Conservation (phyloP, 2,113 vertebrate species). For the Pseudopodoces humilis region DNA sequence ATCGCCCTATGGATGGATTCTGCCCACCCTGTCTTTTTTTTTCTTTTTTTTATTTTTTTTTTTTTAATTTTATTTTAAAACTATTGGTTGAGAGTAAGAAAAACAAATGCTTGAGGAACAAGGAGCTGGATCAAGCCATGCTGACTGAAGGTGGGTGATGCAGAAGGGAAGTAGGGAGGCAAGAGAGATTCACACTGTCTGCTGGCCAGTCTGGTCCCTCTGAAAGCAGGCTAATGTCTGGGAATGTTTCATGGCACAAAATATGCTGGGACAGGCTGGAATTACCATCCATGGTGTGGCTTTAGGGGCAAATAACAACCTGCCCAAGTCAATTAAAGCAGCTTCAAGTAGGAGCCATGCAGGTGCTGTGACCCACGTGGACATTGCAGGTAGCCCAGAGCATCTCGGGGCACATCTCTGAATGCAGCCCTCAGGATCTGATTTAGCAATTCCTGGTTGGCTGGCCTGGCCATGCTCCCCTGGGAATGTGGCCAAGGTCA, state of each 20-base stretch:
- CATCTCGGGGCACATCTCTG: fast-evolving
- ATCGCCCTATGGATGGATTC: background rate
- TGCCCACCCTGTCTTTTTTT: background rate
- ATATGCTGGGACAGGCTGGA: background rate
- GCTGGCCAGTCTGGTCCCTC: background rate
- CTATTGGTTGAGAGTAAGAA: background rate
- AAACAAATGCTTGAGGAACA: background rate
- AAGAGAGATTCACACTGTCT: background rate
- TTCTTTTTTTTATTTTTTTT: background rate
- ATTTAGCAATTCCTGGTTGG: background rate
- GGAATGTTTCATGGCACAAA: background rate
- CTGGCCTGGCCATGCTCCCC: background rate
- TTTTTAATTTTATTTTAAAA: background rate
- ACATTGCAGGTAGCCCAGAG: fast-evolving
- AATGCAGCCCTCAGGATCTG: background rate
- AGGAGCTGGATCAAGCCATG: background rate
- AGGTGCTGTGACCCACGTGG: background rate
- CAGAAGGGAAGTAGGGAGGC: background rate
- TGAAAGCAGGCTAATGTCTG: background rate
- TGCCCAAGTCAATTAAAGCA: background rate
- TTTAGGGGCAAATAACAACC: background rate
- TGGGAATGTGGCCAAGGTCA: fast-evolving
- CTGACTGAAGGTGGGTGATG: background rate
- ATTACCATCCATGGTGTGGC: background rate
- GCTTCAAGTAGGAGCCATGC: background rate